Base-by-base conservation (phyloP, 1,140 invertebrate species). In the Diabrotica undecimpunctata region DNA sequence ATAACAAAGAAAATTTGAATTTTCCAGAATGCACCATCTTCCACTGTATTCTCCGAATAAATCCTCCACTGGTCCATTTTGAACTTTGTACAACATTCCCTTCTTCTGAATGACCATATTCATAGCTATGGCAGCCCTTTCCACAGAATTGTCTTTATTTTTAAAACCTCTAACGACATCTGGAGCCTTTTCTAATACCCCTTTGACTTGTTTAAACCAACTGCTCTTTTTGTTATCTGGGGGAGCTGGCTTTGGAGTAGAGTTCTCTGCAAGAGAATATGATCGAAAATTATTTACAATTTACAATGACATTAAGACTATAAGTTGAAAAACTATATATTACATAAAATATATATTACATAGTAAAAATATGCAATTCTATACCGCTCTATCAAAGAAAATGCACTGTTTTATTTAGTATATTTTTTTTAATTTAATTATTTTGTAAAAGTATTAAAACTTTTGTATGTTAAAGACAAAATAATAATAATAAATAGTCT, bases 1-100 rank as follows among this genome's bases (percentile, higher is more conserved):
- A 61, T 77, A 76, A 66, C 75, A 78, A 46, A 75, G 60, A 11
- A 79, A 72, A 66, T 64, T 66, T 2, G 73, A 68, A 57, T 74
- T 76, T 66, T 76, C 76, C n/a, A 79, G 62, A 39, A 76, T 65
- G 57, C 78, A 79, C 77, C 77, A 79, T 51, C 78, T 66, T 3
- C 70, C 72, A 66, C 73, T 78, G 61, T 78, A 77, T 67, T 78
- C 78, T n/a, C 77, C 77, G 62, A 79, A 79, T 11, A 79, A 57
- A 59, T 79, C 78, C 62, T 79, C 78, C 6, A 79, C 78, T 2
- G 77, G 75, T 5, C 75, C 75, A 56, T 68, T 73, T 57, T 75
- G 77, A 0, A 79, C 72, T 65, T 75, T 77, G 67, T 77, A 78
- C n/a, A 79, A 38, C 73, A 78, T 75, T 13, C 78, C 78, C 65